Conservation (phyloP, 1,140 invertebrate genomes). For the Aphis craccivora region DNA sequence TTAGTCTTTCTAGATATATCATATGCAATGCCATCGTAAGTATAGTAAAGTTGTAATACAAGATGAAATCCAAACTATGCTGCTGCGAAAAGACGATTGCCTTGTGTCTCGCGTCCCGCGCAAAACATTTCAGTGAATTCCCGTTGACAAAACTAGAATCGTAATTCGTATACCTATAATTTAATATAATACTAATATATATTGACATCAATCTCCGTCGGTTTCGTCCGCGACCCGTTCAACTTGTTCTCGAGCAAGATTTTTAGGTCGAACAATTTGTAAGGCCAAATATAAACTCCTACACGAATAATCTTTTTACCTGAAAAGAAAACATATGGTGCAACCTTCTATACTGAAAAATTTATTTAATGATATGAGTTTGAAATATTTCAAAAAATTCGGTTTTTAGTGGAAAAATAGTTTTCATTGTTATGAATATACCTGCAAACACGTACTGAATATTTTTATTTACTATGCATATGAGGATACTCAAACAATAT, state of each 20-base stretch:
- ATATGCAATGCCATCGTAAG: neutral
- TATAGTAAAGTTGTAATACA: neutral
- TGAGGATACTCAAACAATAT: too few relatives aligned
- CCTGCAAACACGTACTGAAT: too few relatives aligned
- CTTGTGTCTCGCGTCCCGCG: neutral
- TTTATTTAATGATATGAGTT: too few relatives aligned
- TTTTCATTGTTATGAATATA: too few relatives aligned
- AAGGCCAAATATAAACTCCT: too few relatives aligned
- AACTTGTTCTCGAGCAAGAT: neutral
- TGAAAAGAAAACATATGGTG: too few relatives aligned
- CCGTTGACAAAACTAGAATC: neutral
- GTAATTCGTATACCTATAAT: neutral
- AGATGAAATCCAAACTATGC: neutral
- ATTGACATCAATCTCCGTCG: neutral
- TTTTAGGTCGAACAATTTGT: neutral
- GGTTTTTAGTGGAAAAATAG: too few relatives aligned
- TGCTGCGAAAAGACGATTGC: conserved; percentile 7
- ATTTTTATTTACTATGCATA: too few relatives aligned
- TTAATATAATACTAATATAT: neutral
- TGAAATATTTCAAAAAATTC: too few relatives aligned
- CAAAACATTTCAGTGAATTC: neutral
- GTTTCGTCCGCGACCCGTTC: neutral
- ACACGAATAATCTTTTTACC: too few relatives aligned
- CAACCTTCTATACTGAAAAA: too few relatives aligned
- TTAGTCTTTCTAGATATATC: neutral